These are phyloP conservation scores for Cochlearius cochlearius DNA, from an alignment of 2,113 vertebrate genomes.

Conservation along the genomic window DNA sequence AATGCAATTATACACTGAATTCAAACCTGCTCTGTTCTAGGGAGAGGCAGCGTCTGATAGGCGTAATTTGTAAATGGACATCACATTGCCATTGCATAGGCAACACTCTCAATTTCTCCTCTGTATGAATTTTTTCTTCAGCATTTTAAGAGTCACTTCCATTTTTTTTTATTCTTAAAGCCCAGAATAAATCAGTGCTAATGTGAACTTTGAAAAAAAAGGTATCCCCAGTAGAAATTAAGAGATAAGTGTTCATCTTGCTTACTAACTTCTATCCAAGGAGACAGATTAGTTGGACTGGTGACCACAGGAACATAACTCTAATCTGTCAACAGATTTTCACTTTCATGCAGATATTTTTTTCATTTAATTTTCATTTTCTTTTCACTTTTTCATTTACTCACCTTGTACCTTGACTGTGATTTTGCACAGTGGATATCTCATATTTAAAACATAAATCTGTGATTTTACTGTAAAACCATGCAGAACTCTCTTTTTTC, in stretches of 20 bases:
- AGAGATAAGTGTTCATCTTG: not conserved
- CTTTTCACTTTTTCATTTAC: not conserved
- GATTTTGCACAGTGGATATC: not conserved
- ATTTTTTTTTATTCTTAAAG: not conserved
- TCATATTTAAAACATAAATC: constrained; percentile 20
- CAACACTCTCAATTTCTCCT: not conserved
- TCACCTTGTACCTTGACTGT: not conserved
- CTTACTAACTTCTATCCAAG: not conserved
- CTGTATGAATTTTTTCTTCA: not conserved
- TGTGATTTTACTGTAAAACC: not conserved
- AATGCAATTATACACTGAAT: not conserved
- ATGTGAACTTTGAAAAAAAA: not conserved
- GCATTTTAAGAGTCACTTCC: not conserved
- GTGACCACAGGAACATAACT: not conserved
- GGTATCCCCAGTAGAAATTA: not conserved
- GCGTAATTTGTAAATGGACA: not conserved
- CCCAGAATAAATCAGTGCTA: not conserved
- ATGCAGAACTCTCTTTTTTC: not conserved
- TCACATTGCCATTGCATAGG: not conserved
- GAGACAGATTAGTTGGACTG: not conserved
- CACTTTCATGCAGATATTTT: not conserved
- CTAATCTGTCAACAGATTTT: not conserved
- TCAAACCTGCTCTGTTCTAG: not conserved
- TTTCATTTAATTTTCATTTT: not conserved
- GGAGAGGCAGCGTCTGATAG: not conserved